Evolutionary conservation across 2,797 vertebrate genomes (phyloP), one percentile per base, ranked within the genome.

Genomic region (Clamator glandarius): DNA sequence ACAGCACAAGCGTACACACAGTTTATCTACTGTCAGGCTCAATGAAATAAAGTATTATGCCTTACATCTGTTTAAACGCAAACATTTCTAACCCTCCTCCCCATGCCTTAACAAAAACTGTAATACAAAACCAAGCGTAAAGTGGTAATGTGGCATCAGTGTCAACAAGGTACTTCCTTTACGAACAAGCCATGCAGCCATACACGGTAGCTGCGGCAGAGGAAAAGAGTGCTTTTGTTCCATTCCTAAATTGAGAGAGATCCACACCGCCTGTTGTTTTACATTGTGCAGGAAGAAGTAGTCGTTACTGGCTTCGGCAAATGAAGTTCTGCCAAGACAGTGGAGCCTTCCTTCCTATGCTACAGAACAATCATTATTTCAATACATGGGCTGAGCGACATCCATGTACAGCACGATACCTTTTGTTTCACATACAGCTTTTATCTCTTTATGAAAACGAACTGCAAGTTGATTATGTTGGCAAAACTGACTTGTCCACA

Each of bases 391-490:
- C 66, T 76, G 66, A 86, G 64, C 73, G 84, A 54, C 36, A 48
- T 36, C 9, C 23, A 42, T 0, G 0, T 64, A 75, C 3, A 89
- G 58, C 64, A 61, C 1, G 4, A 48, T 11, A 90, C 81, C 48
- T 33, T 89, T 89, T 83, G 68, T 57, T 95, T 92, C 46, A 70
- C 5, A 63, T 8, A 58, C 5, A 75, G 36, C 69, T 59, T 28
- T 25, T 41, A 88, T 51, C 59, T 86, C 25, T 1, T 81, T 78
- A 87, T 61, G 57, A 92, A 96, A 94, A 91, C 54, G 77, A 91
- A 85, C 48, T 52, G 54, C 44, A 77, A 87, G 59, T 67, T 68
- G 69, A 78, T 63, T 58, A 50, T 7, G 21, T 20, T 77, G 79
- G 41, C 50, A 91, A 80, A 81, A 62, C 46, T 35, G 42, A 86